Evolutionary conservation across 30 jellyfish, hydroid and myxozoan genomes (phyloP).

Genomic region (Nemopilema nomurai): DNA sequence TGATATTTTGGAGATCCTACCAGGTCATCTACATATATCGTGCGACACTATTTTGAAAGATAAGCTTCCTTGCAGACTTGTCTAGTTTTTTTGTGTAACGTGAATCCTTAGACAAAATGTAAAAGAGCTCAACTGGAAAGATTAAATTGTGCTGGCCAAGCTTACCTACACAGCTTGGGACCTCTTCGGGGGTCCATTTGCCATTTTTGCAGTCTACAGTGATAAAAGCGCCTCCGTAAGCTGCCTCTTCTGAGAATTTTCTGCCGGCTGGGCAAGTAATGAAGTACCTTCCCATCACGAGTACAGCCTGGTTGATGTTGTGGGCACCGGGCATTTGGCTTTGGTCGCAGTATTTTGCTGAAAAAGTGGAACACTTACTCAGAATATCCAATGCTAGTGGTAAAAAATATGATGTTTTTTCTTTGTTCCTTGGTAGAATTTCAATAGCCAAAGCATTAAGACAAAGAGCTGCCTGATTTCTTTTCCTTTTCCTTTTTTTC

Average conservation of each 20-base stretch:
- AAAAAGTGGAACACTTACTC: not conserved
- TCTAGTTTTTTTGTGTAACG: no score
- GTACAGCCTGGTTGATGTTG: not conserved
- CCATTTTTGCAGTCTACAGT: conserved; percentile 30
- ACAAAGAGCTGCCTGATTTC: no score
- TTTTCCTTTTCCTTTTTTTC: no score
- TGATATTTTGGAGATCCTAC: no score
- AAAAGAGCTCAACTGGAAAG: not conserved
- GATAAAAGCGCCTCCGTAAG: not conserved
- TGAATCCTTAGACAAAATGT: not conserved
- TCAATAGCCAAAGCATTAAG: no score
- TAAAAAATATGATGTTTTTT: no score
- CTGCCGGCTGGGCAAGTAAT: conserved; percentile 52
- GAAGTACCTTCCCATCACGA: conserved; percentile 3
- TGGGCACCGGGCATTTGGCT: conserved; percentile 72
- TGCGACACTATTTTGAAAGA: no score
- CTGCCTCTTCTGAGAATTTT: conserved; percentile 26
- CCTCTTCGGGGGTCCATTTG: conserved; percentile 46
- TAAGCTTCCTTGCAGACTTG: no score
- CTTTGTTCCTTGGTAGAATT: no score
- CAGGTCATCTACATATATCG: no score
- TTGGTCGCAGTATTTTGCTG: conserved; percentile 73
- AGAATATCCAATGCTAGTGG: not conserved
- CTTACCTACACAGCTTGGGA: conserved; percentile 84
- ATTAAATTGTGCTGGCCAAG: not conserved